Evolutionary conservation across 2,113 vertebrate genomes (phyloP), one percentile per base, ranked within the genome.

Genomic region (Rhynchomys soricoides): DNA sequence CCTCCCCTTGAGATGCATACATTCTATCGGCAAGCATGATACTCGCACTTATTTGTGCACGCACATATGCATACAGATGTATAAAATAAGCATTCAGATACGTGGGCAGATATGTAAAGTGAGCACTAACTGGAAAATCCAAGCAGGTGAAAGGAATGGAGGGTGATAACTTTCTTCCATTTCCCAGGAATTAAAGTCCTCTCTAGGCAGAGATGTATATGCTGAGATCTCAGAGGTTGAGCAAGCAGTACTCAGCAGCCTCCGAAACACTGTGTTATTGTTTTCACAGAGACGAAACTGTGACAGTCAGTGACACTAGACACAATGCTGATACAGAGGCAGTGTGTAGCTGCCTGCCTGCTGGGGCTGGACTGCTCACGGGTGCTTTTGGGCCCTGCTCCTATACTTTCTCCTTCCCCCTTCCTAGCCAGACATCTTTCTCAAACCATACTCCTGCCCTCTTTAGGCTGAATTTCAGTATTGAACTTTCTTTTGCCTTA

Each of bases 391-490:
- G 26, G 13, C n/a, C 75, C 62, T 31, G 9, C 13, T 50, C 43
- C 10, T 21, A 0, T 19, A 68, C 15, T 43, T 17, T 48, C 31
- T 43, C 6, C 45, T 22, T 50, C 48, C 59, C 12, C 40, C 19
- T 26, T 92, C 74, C 40, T 52, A 21, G 31, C 78, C 19, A 10
- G 24, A 48, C 4, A n/a, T 7, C 7, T 81, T 68, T 89, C 92
- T 90, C 78, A 95, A 95, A 90, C 48, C 91, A 89, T 92, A 90
- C 85, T 96, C 75, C 77, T 95, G 96, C 90, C 89, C 66, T 89
- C 94, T 91, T 81, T 95, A 70, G 86, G 95, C 52, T 74, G 86
- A 94, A 93, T 89, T 81, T 96, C 90, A 93, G 92, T 78, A 94
- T 29, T 96, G 87, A 94, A 96, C 43, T 59, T 85, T 74, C 29